Percentiles rank a stretch among this genome's conserved stretches.
Conservation (phyloP, 2,797 vertebrate genomes). For the Siniperca undulata region DNA sequence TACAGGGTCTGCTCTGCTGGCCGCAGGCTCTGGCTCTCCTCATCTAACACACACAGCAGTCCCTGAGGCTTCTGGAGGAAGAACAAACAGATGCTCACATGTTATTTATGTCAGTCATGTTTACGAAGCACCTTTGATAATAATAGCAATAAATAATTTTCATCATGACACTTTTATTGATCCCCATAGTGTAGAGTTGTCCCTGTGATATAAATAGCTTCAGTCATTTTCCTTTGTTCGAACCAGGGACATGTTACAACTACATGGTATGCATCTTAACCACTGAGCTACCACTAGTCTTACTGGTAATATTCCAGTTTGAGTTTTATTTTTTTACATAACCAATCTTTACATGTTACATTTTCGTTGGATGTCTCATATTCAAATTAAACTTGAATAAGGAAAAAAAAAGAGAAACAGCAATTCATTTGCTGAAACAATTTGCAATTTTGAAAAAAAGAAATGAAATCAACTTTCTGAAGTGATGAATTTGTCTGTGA, state of each 20-base stretch:
- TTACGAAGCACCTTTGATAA: conserved; percentile 39
- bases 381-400: neutral
- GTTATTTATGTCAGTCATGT: conserved; percentile 53
- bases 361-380: neutral
- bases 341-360: neutral
- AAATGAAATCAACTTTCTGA: too few relatives aligned
- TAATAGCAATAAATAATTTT: conserved; percentile 31
- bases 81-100: conserved; percentile 40
- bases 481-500: neutral
- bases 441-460: neutral
- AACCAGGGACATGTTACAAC: neutral
- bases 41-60: conserved; percentile 92
- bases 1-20: conserved; percentile 90
- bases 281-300: neutral
- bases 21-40: conserved; percentile 91
- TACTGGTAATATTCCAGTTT: neutral
- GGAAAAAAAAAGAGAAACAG: neutral
- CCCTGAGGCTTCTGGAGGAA: conserved; percentile 92
- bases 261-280: neutral
- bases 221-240: conserved; percentile 4
- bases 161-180: conserved; percentile 43
- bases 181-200: neutral
- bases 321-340: neutral
- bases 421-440: neutral
- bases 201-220: conserved; percentile 19